Conservation (phyloP, 2,888 invertebrate species). For the Epinotia demarniana region DNA sequence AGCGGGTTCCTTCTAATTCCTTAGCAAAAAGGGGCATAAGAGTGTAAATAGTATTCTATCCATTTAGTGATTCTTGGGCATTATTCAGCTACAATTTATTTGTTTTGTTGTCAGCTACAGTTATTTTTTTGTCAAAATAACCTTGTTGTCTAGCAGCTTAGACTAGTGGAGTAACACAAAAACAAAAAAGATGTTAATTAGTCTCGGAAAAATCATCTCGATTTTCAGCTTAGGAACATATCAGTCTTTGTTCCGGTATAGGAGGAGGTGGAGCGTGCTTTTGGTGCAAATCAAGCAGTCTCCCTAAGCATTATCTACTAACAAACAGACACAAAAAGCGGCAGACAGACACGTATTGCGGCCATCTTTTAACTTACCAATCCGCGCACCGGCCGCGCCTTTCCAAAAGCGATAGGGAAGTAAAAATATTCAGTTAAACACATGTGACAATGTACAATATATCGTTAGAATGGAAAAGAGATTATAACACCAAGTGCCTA, state of each 20-base stretch:
- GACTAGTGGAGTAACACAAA: background rate
- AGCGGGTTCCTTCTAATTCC: background rate
- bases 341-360: conserved; percentile 53
- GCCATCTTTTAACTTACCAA: conserved; percentile 84
- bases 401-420: conserved; percentile 69
- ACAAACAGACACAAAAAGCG: conserved; percentile 57
- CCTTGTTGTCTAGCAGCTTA: background rate
- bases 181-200: background rate
- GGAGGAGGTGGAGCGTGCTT: conserved; percentile 2
- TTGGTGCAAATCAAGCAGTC: conserved; percentile 27
- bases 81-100: no score
- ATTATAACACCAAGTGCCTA: background rate
- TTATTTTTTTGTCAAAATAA: background rate
- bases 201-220: background rate
- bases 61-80: no score
- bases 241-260: background rate
- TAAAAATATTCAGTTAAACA: conserved; percentile 63
- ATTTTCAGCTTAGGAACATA: background rate
- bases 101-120: no score
- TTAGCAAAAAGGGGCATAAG: background rate
- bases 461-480: conserved; percentile 15
- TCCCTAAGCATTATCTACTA: conserved; percentile 46
- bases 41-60: no score
- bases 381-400: conserved; percentile 87
- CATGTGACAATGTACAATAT: conserved; percentile 36